Percentiles rank a stretch among this genome's conserved stretches.
phyloP scores from a whole-genome alignment of 2,113 vertebrate genomes.

The Limnothrissa miodon region DNA sequence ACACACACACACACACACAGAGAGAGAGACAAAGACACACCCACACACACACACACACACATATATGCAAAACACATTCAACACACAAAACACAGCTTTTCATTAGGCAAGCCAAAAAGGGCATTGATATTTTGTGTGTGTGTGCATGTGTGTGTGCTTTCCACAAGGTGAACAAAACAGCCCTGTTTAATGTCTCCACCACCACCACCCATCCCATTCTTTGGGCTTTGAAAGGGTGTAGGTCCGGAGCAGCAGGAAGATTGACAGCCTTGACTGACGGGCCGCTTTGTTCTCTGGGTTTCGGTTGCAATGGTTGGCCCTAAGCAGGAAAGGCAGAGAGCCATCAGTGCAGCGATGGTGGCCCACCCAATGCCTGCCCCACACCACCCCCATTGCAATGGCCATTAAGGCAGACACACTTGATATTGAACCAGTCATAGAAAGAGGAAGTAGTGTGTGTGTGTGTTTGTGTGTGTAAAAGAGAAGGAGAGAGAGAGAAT shows the following conservation, averaged over 20 bases:
- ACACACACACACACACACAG: neutral
- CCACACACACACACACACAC: conserved; percentile 10
- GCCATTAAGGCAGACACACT: neutral
- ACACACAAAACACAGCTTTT: neutral
- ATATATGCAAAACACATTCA: neutral
- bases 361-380: neutral
- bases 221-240: neutral
- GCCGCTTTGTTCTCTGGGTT: neutral
- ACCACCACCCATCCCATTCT: neutral
- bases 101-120: conserved; percentile 10
- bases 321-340: neutral
- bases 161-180: too few relatives aligned
- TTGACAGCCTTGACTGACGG: neutral
- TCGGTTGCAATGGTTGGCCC: neutral
- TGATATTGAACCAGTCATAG: neutral
- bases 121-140: neutral
- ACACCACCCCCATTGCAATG: neutral
- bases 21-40: too few relatives aligned
- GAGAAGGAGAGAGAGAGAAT: neutral
- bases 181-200: conserved; percentile 8
- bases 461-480: neutral
- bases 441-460: neutral
- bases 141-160: too few relatives aligned
- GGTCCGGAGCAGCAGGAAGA: neutral
- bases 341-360: neutral